Conservation (phyloP, 2,888 invertebrate genomes). For the Coenonympha arcania region DNA sequence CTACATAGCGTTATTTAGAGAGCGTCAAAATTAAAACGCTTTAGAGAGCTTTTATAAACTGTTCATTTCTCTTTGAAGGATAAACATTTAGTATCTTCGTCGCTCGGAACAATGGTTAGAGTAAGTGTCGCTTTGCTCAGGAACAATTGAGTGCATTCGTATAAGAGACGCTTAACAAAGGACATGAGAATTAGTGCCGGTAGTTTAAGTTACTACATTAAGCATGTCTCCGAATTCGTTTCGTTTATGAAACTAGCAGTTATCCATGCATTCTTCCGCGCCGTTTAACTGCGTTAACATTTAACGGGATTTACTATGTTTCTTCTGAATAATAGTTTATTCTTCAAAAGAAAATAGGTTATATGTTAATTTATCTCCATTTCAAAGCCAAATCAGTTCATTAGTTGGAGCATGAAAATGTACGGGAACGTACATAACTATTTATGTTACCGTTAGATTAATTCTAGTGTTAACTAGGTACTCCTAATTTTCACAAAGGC, state of each 20-base stretch:
- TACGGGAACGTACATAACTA: too few relatives aligned
- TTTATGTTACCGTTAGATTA: too few relatives aligned
- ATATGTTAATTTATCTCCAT: too few relatives aligned
- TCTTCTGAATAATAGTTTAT: too few relatives aligned
- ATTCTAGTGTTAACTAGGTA: too few relatives aligned
- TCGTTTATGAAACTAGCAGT: not conserved
- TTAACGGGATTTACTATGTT: too few relatives aligned
- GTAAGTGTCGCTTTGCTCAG: slow-evolving; percentile 24
- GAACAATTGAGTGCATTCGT: slow-evolving; percentile 26
- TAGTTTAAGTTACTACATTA: slow-evolving; percentile 21
- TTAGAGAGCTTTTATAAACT: slow-evolving; percentile 19
- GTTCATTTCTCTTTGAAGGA: slow-evolving; percentile 25
- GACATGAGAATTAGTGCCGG: slow-evolving; percentile 16
- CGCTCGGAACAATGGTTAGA: slow-evolving; percentile 20
- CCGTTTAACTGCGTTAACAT: too few relatives aligned
- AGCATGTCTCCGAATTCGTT: slow-evolving; percentile 8
- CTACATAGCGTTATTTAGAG: not conserved
- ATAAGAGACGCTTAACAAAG: slow-evolving; percentile 29
- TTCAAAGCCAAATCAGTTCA: too few relatives aligned
- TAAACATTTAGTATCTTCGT: slow-evolving; percentile 22
- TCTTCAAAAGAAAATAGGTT: too few relatives aligned
- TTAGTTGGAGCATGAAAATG: too few relatives aligned
- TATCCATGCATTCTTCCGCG: not conserved
- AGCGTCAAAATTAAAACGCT: slow-evolving; percentile 18
- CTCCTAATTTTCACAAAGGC: too few relatives aligned